Conservation (phyloP, 1,140 invertebrate species). For the Achatina immaculata region DNA sequence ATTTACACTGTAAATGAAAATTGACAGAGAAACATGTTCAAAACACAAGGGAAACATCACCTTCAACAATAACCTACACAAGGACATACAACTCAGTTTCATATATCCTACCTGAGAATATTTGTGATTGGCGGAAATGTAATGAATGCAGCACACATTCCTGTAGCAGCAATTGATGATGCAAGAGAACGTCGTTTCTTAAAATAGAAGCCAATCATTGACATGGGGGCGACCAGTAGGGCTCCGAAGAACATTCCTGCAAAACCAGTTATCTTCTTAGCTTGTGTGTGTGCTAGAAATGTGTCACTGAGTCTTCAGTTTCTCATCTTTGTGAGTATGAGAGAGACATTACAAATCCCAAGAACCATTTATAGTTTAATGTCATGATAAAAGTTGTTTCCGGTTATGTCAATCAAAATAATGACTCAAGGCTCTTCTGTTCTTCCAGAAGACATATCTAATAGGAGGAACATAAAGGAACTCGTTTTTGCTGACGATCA, state of each 20-base stretch:
- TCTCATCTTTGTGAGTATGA: background rate
- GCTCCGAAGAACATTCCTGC: constrained; percentile 15
- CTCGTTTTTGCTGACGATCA: no score
- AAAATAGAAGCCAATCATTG: constrained; percentile 56
- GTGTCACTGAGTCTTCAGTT: background rate
- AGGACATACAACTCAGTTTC: no score
- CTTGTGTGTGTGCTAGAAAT: background rate
- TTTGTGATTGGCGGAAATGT: constrained; percentile 46
- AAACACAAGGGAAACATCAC: no score
- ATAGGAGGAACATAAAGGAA: background rate
- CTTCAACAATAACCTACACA: no score
- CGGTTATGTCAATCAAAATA: background rate
- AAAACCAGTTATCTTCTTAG: background rate
- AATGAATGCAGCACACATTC: constrained; percentile 44
- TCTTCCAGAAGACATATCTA: background rate
- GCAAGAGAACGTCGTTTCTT: constrained; percentile 49
- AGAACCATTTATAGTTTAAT: background rate
- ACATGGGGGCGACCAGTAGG: constrained; percentile 23
- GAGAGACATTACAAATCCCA: background rate
- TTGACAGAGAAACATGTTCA: no score
- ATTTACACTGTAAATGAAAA: no score
- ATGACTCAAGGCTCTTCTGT: background rate
- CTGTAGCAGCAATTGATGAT: constrained; percentile 43
- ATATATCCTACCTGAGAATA: constrained; percentile 37
- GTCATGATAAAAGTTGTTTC: background rate